Evolutionary conservation across 2,113 vertebrate species (phyloP).

Genomic region (Sula dactylatra): DNA sequence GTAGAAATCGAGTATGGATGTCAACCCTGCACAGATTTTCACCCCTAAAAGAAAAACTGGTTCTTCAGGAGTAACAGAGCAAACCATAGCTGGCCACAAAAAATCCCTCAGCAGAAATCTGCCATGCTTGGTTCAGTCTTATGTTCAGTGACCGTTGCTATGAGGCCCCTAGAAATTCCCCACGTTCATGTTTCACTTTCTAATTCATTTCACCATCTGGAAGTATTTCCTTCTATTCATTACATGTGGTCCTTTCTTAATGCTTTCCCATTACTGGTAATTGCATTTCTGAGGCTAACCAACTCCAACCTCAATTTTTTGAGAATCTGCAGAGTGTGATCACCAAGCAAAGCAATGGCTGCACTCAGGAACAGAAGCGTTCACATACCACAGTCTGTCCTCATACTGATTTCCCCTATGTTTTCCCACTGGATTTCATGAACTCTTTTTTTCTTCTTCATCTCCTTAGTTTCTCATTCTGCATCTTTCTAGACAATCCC

Average conservation of each 20-base stretch:
- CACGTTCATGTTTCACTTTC: not conserved
- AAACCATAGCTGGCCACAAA: not conserved
- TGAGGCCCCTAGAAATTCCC: not conserved
- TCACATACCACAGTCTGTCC: not conserved
- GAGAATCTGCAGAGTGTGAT: not conserved
- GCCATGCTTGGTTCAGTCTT: not conserved
- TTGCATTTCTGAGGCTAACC: not conserved
- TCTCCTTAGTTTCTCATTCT: not conserved
- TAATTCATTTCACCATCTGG: slow-evolving; percentile 51
- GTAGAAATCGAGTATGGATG: not conserved
- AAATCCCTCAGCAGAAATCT: not conserved
- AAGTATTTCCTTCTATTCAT: not conserved
- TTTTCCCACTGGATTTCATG: not conserved
- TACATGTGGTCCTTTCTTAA: not conserved
- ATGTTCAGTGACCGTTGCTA: not conserved
- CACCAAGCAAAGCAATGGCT: not conserved
- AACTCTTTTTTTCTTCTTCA: not conserved
- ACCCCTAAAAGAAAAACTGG: not conserved
- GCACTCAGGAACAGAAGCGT: not conserved
- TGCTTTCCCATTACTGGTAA: not conserved
- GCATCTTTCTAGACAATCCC: not conserved
- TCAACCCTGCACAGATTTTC: not conserved
- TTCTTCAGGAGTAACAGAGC: not conserved
- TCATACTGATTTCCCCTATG: not conserved
- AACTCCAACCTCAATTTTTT: not conserved